These are phyloP conservation scores for Mus spicilegus DNA, from an alignment of 2,113 vertebrate genomes.

Conservation along the genomic window DNA sequence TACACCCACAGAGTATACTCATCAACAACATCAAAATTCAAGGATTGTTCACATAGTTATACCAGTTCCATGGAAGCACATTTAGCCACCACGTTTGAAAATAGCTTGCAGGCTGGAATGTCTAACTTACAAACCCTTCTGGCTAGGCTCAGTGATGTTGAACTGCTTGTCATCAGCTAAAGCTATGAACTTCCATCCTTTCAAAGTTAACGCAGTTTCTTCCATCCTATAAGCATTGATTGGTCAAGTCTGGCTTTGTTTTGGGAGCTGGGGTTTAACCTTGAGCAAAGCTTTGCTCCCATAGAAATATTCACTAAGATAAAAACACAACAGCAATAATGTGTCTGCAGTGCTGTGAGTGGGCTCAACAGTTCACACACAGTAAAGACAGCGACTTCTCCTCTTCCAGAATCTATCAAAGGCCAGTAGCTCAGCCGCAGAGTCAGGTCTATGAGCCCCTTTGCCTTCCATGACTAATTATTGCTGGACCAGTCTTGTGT, in stretches of 20 bases:
- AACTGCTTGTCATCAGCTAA: background rate
- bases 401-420: background rate
- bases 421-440: background rate
- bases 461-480: background rate
- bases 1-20: background rate
- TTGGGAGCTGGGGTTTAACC: background rate
- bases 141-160: background rate
- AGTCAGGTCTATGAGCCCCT: background rate
- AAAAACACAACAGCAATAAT: background rate
- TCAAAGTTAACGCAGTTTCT: background rate
- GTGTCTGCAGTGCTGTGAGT: background rate
- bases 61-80: background rate
- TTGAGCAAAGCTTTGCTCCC: background rate
- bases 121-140: background rate
- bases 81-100: background rate
- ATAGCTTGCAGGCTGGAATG: background rate
- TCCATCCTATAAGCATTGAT: background rate
- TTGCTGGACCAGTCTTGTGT: background rate
- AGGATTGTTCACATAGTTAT: background rate
- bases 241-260: background rate
- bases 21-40: background rate
- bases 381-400: background rate
- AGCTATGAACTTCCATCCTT: background rate
- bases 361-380: background rate
- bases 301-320: background rate